Percentiles rank a stretch among this genome's conserved stretches.
Conservation (phyloP, 2,113 vertebrate species). For the Condylura cristata region DNA sequence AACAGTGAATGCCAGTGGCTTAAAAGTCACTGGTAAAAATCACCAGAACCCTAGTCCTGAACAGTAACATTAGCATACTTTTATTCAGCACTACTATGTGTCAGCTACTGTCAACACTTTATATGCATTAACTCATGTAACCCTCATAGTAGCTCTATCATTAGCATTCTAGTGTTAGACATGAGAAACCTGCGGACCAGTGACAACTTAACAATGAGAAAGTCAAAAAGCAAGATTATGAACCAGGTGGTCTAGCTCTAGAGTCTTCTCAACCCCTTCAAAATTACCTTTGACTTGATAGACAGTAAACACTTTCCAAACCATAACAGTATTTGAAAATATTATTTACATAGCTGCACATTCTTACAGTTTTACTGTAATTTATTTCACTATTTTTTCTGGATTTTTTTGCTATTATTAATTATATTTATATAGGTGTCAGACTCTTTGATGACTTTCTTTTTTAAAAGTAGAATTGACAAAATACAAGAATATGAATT, state of each 20-base stretch:
- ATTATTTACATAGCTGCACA: background rate
- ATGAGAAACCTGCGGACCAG: background rate
- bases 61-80: background rate
- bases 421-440: background rate
- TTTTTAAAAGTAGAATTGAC: background rate
- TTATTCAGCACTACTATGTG: background rate
- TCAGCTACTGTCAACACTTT: background rate
- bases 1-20: background rate
- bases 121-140: background rate
- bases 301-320: background rate
- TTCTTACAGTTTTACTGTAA: background rate
- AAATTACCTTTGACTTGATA: background rate
- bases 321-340: background rate
- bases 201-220: background rate
- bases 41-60: background rate
- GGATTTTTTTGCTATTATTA: background rate
- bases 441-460: background rate
- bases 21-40: background rate
- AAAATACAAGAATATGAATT: background rate
- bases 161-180: background rate
- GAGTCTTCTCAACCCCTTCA: background rate
- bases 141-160: background rate
- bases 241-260: background rate
- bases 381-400: background rate
- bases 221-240: background rate